Conservation (phyloP, 2,113 vertebrate genomes). For the Neolamprologus modestus region DNA sequence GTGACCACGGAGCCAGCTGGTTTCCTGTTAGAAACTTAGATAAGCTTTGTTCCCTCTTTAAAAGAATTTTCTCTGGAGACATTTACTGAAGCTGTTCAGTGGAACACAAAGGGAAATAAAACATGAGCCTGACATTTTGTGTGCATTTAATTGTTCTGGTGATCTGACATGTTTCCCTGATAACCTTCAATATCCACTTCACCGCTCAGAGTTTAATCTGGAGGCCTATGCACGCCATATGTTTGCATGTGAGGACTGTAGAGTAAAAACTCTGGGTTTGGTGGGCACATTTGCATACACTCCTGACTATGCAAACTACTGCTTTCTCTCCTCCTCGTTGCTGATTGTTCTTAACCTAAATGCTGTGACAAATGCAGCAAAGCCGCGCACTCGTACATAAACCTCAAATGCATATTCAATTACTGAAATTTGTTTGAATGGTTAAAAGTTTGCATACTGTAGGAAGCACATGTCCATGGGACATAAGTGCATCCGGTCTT, state of each 20-base stretch:
- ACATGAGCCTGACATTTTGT: neutral
- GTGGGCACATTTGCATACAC: neutral
- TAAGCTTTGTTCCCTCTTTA: neutral
- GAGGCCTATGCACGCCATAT: neutral
- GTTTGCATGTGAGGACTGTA: neutral
- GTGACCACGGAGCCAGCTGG: neutral
- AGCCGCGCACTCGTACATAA: neutral
- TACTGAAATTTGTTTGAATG: neutral
- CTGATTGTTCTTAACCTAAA: neutral
- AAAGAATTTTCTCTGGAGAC: neutral
- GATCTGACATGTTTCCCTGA: neutral
- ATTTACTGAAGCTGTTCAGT: neutral
- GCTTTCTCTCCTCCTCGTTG: neutral
- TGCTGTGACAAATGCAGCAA: neutral
- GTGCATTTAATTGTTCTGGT: neutral
- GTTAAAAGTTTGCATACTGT: neutral
- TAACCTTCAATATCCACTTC: neutral
- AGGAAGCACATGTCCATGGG: neutral
- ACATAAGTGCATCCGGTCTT: neutral
- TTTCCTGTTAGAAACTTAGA: neutral
- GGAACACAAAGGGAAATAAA: neutral
- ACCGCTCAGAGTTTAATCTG: neutral
- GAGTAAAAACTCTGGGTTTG: neutral
- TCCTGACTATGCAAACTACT: neutral
- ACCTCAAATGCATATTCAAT: neutral